A percentile compares a stretch with the other conserved stretches of the same genome.
These are phyloP conservation scores for Zaprionus inermis DNA, from an alignment of 1,140 invertebrate species.

Conservation along the genomic window DNA sequence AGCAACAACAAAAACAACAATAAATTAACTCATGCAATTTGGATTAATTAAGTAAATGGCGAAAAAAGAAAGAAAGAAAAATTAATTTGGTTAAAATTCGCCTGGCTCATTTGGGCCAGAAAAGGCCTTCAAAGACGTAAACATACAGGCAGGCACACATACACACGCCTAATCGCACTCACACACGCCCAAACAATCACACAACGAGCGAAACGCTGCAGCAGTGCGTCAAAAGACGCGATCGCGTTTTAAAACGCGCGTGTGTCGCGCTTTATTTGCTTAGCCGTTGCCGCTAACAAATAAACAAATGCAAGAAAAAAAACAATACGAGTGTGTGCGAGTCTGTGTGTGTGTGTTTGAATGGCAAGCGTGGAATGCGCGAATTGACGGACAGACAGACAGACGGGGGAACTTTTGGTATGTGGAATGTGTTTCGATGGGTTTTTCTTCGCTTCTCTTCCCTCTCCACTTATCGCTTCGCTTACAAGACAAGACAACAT, in stretches of 20 bases:
- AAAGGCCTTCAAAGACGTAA: constrained; percentile 15
- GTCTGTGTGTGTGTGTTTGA: constrained; percentile 13
- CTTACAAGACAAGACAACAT: background rate
- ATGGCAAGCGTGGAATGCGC: constrained; percentile 6
- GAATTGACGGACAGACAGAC: background rate
- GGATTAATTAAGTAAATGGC: constrained; percentile 67
- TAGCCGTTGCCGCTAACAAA: constrained; percentile 23
- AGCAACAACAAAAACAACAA: constrained; percentile 1
- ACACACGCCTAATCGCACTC: background rate
- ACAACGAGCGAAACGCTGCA: too few species aligned
- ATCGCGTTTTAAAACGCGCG: constrained; percentile 46
- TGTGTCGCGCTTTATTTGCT: constrained; percentile 20
- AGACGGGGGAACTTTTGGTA: background rate
- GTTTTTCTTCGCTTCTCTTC: background rate
- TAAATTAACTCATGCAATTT: constrained; percentile 36
- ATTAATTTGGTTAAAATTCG: constrained; percentile 48
- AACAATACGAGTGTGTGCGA: background rate
- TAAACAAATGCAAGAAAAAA: constrained; percentile 33
- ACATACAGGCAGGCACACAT: constrained; percentile 12
- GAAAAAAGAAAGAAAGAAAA: constrained; percentile 48
- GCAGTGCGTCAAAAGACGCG: constrained; percentile 27
- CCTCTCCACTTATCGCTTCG: background rate
- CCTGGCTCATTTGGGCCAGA: background rate
- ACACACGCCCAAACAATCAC: too few species aligned
- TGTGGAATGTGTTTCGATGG: constrained; percentile 15